Base-by-base conservation (phyloP, 2,797 vertebrate genomes). In the Bothrops alternatus region DNA sequence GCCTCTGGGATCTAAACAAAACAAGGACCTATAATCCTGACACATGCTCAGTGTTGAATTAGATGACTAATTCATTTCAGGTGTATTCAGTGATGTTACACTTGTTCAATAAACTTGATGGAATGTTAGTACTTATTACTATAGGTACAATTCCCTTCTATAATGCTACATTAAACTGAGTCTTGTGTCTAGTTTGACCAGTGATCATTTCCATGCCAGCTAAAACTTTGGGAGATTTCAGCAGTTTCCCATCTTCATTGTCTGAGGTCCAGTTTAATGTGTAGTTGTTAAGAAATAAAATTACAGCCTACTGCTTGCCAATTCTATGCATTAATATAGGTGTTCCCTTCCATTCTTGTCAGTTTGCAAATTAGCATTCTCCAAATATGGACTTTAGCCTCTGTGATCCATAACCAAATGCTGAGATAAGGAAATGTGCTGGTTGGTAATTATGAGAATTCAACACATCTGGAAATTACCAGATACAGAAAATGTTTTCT, bases 271-370 rank as follows among this genome's bases (percentile, higher is more conserved):
- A 55, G 28, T 8, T 87, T 87, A 16, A 55, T 42, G 28, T 20
- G 14, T 32, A 56, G n/a, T 73, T 73, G 20, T 4, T 86, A 86
- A 28, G 20, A 37, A 91, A 47, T 88, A 60, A 42, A 85, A 55
- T 50, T 47, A 89, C 53, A 32, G 32, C 57, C 28, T 32, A 10
- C 16, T 69, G 4, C 25, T 23, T 87, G 6, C 32, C n/a, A 57
- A 50, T 28, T 42, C 13, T 57, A 2, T 58, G 86, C 4, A 25
- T 56, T 90, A 6, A 55, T 53, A 56, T 42, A 20, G 3, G 2
- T 14, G 18, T n/a, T 87, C 4, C 37, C 4, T n/a, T 28, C 7
- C 60, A 53, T 0, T 0, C 4, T 90, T 58, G 4, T 20, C 73
- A 11, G 1, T 11, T 47, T 78, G 37, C 73, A 42, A 78, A 25